Evolutionary conservation across 2,113 vertebrate species (phyloP).

Genomic region (Coreoperca whiteheadi): DNA sequence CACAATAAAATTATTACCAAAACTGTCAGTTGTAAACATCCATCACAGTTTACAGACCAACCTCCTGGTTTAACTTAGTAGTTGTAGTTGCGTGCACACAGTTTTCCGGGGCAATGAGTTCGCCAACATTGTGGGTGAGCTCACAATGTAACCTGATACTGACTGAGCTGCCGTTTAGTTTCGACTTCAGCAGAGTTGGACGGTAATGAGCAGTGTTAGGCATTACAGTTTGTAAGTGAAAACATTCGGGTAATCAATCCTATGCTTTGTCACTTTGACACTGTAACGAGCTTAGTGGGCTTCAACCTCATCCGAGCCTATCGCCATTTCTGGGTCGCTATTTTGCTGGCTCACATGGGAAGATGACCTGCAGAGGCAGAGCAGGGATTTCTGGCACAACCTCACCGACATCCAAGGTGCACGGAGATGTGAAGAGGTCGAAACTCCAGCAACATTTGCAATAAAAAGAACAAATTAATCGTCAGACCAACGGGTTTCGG

Average conservation of each 20-base stretch:
- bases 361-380: too few relatives aligned
- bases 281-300: background rate
- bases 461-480: too few relatives aligned
- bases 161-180: background rate
- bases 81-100: background rate
- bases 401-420: too few relatives aligned
- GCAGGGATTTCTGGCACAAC: too few relatives aligned
- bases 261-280: background rate
- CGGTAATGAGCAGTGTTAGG: background rate
- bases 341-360: too few relatives aligned
- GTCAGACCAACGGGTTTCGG: too few relatives aligned
- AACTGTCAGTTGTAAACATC: background rate
- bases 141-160: background rate
- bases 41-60: background rate
- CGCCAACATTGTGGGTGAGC: background rate
- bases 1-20: background rate
- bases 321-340: too few relatives aligned
- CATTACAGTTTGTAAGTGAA: background rate
- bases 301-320: too few relatives aligned
- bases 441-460: too few relatives aligned
- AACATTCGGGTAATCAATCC: background rate
- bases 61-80: background rate
- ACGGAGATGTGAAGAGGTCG: too few relatives aligned
- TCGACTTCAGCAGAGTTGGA: background rate
- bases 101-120: background rate